phyloP scores from a whole-genome alignment of 2,797 vertebrate genomes.

The Pygocentrus nattereri region DNA sequence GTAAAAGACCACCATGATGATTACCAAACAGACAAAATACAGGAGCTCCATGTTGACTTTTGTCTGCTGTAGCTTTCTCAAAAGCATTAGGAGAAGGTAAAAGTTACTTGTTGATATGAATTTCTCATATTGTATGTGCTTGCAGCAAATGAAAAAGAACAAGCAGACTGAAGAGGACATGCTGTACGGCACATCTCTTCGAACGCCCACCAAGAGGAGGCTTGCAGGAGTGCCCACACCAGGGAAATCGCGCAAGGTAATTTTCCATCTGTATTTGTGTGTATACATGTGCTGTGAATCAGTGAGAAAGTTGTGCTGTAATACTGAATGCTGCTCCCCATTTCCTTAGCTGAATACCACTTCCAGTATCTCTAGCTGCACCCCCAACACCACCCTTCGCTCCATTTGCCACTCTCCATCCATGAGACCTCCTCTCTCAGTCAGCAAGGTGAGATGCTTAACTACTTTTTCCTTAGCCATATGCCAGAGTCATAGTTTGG shows the following conservation, averaged over 20 bases:
- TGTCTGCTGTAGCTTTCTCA: neutral
- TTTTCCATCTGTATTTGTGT: too few species aligned
- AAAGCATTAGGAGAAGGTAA: neutral
- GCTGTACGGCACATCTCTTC: conserved; percentile 84
- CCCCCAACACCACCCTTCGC: conserved; percentile 82
- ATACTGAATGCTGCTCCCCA: neutral
- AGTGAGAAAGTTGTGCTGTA: neutral
- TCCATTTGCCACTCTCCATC: conserved; percentile 80
- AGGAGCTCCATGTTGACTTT: neutral
- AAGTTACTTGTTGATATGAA: neutral
- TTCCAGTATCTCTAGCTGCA: conserved; percentile 70
- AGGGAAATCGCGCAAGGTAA: conserved; percentile 88
- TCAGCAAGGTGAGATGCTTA: conserved; percentile 82
- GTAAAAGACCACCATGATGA: conserved; percentile 6
- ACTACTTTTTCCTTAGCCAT: too few species aligned
- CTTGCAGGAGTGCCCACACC: conserved; percentile 74
- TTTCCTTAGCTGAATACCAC: conserved; percentile 81
- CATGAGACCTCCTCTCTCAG: conserved; percentile 81
- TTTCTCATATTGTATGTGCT: neutral
- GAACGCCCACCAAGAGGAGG: conserved; percentile 84
- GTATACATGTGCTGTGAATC: neutral
- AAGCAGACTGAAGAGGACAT: conserved; percentile 89
- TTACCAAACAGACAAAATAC: neutral
- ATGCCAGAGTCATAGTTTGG: neutral
- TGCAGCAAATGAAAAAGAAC: conserved; percentile 91